Percentiles rank a stretch among this genome's conserved stretches.
phyloP scores from a whole-genome alignment of 2,113 vertebrate species.

The Ptychochromis oligacanthus region DNA sequence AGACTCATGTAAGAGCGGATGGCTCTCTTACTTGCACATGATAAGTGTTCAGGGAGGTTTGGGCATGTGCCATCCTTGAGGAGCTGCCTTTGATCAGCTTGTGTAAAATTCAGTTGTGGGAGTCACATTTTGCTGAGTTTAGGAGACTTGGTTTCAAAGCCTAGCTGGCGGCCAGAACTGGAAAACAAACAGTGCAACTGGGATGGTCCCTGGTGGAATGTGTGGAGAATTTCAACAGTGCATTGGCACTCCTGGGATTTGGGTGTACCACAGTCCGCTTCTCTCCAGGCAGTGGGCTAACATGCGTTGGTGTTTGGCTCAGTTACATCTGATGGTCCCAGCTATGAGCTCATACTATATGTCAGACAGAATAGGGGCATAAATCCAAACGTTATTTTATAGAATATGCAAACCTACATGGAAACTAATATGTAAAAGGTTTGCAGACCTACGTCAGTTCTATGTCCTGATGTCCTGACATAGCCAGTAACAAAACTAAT shows the following conservation, averaged over 20 bases:
- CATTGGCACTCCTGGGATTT: slow-evolving; percentile 19
- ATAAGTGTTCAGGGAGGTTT: slow-evolving; percentile 43
- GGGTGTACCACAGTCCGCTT: slow-evolving; percentile 6
- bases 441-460: background rate
- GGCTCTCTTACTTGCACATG: slow-evolving; percentile 37
- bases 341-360: slow-evolving; percentile 6
- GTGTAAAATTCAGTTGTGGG: slow-evolving; percentile 52
- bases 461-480: background rate
- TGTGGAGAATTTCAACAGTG: slow-evolving; percentile 43
- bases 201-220: slow-evolving; percentile 47
- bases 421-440: background rate
- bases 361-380: background rate
- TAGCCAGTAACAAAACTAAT: background rate
- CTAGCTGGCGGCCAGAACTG: slow-evolving; percentile 30
- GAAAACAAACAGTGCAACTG: slow-evolving; percentile 51
- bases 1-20: slow-evolving; percentile 38
- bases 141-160: slow-evolving; percentile 65
- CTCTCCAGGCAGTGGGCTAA: slow-evolving; percentile 10
- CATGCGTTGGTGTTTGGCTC: slow-evolving; percentile 55
- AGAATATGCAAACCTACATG: background rate
- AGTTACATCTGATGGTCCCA: slow-evolving; percentile 11
- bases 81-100: slow-evolving; percentile 70
- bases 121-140: slow-evolving; percentile 74
- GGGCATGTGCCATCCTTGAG: slow-evolving; percentile 44
- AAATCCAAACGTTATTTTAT: slow-evolving; percentile 6